These are phyloP conservation scores for Alectura lathami DNA, from an alignment of 2,113 vertebrate species.

Conservation along the genomic window DNA sequence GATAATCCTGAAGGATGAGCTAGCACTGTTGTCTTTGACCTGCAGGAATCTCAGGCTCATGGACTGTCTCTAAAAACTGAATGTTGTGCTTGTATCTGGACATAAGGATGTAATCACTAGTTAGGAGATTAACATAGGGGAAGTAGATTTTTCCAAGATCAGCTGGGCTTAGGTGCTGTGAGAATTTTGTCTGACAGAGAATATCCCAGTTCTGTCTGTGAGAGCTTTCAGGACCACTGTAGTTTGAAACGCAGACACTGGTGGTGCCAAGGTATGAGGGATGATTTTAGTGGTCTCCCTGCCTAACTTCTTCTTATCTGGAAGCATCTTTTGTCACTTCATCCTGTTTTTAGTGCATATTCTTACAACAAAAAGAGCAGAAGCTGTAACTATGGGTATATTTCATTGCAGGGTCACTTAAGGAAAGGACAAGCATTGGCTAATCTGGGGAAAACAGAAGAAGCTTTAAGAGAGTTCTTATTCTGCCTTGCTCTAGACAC, in stretches of 20 bases:
- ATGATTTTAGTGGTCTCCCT: background rate
- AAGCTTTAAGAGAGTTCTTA: slow-evolving; percentile 89
- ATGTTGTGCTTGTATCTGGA: background rate
- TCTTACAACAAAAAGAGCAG: background rate
- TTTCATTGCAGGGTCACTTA: slow-evolving; percentile 83
- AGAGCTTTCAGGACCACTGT: background rate
- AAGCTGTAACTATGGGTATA: background rate
- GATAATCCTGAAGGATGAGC: background rate
- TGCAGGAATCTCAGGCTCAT: background rate
- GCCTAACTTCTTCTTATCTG: background rate
- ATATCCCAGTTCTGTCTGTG: background rate
- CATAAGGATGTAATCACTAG: rapidly evolving
- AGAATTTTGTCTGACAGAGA: background rate
- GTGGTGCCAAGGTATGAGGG: background rate
- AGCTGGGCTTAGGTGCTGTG: background rate
- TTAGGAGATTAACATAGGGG: background rate
- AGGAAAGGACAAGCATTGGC: slow-evolving; percentile 88
- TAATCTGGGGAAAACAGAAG: slow-evolving; percentile 85
- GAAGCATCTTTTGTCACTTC: background rate
- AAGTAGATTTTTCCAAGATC: background rate
- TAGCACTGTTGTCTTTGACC: background rate
- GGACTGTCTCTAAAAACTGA: background rate
- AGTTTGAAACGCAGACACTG: background rate
- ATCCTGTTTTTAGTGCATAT: background rate
- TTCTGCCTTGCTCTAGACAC: slow-evolving; percentile 87